Evolutionary conservation across 2,113 vertebrate species (phyloP), one percentile per base, ranked within the genome.

Genomic region (Todiramphus chloris): DNA sequence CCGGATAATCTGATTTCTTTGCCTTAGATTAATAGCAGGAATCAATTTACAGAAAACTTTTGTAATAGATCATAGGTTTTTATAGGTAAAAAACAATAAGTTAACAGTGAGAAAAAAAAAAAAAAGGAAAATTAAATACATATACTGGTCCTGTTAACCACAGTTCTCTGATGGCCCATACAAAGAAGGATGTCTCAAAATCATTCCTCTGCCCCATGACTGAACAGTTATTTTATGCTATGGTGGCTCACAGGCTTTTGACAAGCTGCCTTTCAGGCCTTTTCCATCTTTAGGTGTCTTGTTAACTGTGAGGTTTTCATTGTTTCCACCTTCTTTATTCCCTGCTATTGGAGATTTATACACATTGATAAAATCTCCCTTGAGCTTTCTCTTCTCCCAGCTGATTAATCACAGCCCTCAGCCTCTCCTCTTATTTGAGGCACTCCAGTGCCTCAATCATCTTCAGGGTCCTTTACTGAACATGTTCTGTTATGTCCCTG

Each of bases 401-500:
- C 6, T 80, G 16, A 37, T 37, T 8, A 55, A 20, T 53, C n/a
- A 48, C 35, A 50, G 11, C 8, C 14, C 12, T 68, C 53, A 77
- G 9, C 28, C 48, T 68, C 14, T 55, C 13, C 30, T 74, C 6
- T 4, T 17, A 27, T 5, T 8, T 30, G 7, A 60, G 5, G 14
- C 18, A 10, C 4, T 56, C 9, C 14, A 46, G 19, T 78, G 13
- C 13, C 62, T 58, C 46, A 31, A 11, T 28, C 16, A 48, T 37
- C 56, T 48, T 79, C 16, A 19, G 11, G 20, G 12, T 3, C 33
- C 19, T 67, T 74, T 25, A 7, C 13, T 50, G 41, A 13, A 35
- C 1, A 5, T 43, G 18, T 6, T 78, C 17, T 30, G 9, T 3
- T 5, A 28, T 9, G 4, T 30, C 17, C 1, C 0, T 13, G 19